Percentiles rank a stretch among this genome's conserved stretches.
phyloP scores from a whole-genome alignment of 2,113 vertebrate species.

The Scolopax mira region DNA sequence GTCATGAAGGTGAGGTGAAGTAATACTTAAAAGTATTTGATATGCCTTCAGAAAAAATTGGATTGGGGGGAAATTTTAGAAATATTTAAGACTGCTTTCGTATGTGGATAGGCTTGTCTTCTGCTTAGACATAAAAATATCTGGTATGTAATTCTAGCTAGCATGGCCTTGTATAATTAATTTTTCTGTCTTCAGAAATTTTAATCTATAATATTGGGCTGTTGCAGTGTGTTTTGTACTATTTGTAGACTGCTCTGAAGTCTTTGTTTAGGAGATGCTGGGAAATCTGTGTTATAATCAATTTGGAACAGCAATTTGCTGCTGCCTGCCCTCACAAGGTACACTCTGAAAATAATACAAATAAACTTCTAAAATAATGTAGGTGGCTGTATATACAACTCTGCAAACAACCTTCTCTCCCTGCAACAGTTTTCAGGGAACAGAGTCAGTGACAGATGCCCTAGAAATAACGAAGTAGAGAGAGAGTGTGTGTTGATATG shows the following conservation, averaged over 20 bases:
- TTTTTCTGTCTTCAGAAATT: neutral
- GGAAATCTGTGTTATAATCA: neutral
- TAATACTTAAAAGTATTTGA: neutral
- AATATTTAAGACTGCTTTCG: neutral
- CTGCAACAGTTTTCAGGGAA: neutral
- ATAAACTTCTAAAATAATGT: neutral
- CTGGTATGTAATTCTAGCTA: neutral
- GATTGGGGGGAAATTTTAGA: neutral
- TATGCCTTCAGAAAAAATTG: neutral
- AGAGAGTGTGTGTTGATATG: conserved; percentile 54
- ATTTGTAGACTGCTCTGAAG: neutral
- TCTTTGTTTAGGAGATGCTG: neutral
- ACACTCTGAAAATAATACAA: neutral
- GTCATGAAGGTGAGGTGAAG: neutral
- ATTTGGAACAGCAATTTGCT: neutral
- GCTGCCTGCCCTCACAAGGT: neutral
- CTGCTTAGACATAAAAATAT: neutral
- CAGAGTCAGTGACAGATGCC: conserved; percentile 31
- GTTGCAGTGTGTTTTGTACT: neutral
- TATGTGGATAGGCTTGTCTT: neutral
- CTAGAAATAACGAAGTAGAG: conserved; percentile 43
- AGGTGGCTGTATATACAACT: conserved; percentile 10
- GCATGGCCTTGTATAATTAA: neutral
- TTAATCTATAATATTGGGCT: neutral
- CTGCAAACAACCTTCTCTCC: neutral